Conservation (phyloP, 2,113 vertebrate species). For the Dolichallabes microphthalmus region DNA sequence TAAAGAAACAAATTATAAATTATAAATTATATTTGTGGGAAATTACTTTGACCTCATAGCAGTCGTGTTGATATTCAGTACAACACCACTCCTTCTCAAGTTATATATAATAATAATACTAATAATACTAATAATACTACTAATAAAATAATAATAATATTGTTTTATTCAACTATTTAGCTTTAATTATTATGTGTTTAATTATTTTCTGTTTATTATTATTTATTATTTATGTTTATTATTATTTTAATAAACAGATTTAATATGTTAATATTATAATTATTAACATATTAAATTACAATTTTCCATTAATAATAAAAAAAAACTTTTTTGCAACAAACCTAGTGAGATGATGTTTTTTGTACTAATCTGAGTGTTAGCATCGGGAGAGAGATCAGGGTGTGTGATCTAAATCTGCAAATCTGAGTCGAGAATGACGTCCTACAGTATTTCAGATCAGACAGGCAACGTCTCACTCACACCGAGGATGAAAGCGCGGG, state of each 20-base stretch:
- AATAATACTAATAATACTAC: neutral
- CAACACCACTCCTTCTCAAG: too few relatives aligned
- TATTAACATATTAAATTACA: too few relatives aligned
- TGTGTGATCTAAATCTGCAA: neutral
- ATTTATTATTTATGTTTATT: neutral
- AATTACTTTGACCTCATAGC: too few relatives aligned
- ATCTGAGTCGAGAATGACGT: neutral
- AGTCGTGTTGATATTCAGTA: too few relatives aligned
- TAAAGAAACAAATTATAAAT: neutral
- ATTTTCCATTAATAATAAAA: too few relatives aligned
- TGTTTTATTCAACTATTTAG: neutral
- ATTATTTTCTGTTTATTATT: neutral
- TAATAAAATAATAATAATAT: neutral
- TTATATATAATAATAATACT: neutral
- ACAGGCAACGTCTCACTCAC: neutral
- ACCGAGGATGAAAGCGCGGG: conserved; percentile 37
- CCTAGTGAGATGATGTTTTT: neutral
- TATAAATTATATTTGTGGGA: neutral
- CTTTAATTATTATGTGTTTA: neutral
- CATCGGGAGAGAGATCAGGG: neutral
- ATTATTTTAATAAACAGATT: too few relatives aligned
- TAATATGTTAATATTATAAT: too few relatives aligned
- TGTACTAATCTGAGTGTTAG: neutral
- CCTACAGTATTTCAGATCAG: neutral
- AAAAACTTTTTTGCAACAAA: neutral